Evolutionary conservation across 2,797 vertebrate genomes (phyloP).

Genomic region (Psittacula derbiana): DNA sequence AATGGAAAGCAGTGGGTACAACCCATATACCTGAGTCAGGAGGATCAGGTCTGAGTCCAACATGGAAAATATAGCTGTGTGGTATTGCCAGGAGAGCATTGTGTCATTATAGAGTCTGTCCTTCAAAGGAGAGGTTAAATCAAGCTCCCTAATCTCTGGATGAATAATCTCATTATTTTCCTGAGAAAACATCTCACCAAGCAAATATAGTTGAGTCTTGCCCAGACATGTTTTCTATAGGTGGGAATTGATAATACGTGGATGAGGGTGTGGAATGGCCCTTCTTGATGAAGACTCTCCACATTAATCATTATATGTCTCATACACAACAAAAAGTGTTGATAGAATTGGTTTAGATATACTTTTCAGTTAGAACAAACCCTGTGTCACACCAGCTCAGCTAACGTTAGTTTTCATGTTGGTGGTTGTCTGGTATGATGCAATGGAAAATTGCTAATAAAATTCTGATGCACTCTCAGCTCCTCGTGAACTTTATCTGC

Average conservation of each 20-base stretch:
- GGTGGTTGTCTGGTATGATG: conserved; percentile 24
- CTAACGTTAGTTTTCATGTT: neutral
- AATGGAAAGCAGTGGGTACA: neutral
- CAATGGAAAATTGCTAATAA: conserved; percentile 24
- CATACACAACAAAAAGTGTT: neutral
- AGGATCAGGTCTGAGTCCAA: neutral
- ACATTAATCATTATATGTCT: conserved; percentile 25
- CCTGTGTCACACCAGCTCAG: neutral
- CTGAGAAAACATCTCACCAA: conserved; percentile 19
- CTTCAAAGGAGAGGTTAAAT: conserved; percentile 29
- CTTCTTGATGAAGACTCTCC: neutral
- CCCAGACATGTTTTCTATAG: conserved; percentile 14
- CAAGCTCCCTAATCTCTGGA: conserved; percentile 11
- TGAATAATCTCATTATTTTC: conserved; percentile 53
- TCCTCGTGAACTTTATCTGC: neutral
- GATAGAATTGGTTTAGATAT: conserved; percentile 17
- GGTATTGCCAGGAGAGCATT: neutral
- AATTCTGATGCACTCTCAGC: neutral
- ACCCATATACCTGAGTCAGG: accelerated
- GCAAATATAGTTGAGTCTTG: neutral
- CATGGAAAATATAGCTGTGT: neutral
- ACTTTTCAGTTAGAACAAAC: conserved; percentile 1
- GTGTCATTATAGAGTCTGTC: neutral
- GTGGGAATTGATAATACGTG: neutral
- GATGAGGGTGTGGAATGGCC: conserved; percentile 1